Evolutionary conservation across 1,140 invertebrate species (phyloP).

Genomic region (Tetramorium alpestre): DNA sequence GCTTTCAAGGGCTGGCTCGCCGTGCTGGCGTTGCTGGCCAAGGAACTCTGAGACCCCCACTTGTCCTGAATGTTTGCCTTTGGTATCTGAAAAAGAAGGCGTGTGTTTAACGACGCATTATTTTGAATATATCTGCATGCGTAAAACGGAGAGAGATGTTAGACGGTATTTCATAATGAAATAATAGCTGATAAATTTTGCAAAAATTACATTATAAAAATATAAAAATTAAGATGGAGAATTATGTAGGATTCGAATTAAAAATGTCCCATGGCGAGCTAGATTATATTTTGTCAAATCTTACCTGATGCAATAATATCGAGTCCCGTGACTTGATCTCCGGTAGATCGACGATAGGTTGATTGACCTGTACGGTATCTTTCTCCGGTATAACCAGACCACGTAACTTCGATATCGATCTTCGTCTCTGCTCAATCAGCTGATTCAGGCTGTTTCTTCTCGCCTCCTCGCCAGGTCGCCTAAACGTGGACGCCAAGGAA

Average conservation of each 20-base stretch:
- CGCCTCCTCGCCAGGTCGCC: conserved; percentile 80
- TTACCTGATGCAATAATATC: conserved; percentile 80
- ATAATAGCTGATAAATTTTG: background rate
- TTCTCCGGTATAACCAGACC: conserved; percentile 94
- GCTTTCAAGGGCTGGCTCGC: conserved; percentile 76
- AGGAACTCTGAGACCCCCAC: conserved; percentile 82
- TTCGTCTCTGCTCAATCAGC: conserved; percentile 92
- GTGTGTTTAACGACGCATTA: background rate
- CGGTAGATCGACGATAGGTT: conserved; percentile 89
- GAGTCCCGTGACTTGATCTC: conserved; percentile 91
- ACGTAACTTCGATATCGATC: conserved; percentile 93
- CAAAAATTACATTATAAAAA: background rate
- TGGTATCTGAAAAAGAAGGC: conserved; percentile 67
- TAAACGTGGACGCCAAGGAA: conserved; percentile 83
- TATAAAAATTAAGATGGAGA: background rate
- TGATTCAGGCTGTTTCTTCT: conserved; percentile 87
- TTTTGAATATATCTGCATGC: background rate
- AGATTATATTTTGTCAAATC: background rate
- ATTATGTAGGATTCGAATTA: background rate
- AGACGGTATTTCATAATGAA: background rate
- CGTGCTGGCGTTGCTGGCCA: conserved; percentile 79
- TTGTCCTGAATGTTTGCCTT: conserved; percentile 80
- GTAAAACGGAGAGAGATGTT: background rate
- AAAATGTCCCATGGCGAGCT: background rate
- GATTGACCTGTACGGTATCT: conserved; percentile 86